Base-by-base conservation (phyloP, 2,797 vertebrate species). In the Ceryle rudis region DNA sequence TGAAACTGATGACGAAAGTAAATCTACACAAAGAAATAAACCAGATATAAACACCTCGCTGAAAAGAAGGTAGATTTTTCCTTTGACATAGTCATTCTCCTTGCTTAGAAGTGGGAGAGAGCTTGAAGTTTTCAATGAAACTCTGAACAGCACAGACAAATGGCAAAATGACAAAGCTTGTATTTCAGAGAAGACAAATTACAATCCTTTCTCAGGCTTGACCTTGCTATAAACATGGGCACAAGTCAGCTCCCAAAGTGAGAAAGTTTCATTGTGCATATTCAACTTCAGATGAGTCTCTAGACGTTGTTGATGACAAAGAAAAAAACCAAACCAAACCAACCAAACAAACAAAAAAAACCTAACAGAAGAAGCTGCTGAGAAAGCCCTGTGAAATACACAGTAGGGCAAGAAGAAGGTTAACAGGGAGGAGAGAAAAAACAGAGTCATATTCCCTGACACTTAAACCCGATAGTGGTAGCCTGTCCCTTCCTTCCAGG, bases 201-300 rank as follows among this genome's bases (percentile, higher is more conserved):
- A 69, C 26, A 72, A 14, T 65, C 21, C 17, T 86, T 90, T 93
- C 42, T 90, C 51, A 54, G 46, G 37, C 47, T 13, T 96, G 87
- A 93, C 89, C 89, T 93, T 91, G 81, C 21, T 93, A 72, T 85
- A 91, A 94, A 60, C 41, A 71, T 18, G 93, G 37, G 42, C 29
- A 78, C 78, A 64, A 95, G 65, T 42, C 49, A 94, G 19, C 18
- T 81, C 29, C 31, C 52, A 82, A 67, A 80, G 70, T 65, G 44
- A 82, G 64, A 89, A 61, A 80, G 82, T 77, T 46, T 93, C 25
- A 42, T 35, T 4, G 21, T 67, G 29, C 21, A 42, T 64, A 49
- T 64, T 92, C 47, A 92, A 37, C 39, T 82, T 44, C 35, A 66
- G 42, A 46, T 61, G 33, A 90, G 9, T 55, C 37, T 95, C 89